Base-by-base conservation (phyloP, 2,888 invertebrate genomes). In the Rhamphomyia laevipes region DNA sequence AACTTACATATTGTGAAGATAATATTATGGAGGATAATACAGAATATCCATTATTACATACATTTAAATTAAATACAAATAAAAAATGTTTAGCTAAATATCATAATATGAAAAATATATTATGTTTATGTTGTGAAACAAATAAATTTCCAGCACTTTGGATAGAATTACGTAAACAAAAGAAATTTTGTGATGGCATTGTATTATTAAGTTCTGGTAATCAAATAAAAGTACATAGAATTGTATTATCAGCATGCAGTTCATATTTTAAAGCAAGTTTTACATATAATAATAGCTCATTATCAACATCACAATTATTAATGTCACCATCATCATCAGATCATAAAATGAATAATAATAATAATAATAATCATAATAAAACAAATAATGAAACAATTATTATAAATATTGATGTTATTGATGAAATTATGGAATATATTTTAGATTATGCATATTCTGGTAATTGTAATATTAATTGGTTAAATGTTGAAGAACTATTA, bases 381-480 rank as follows among this genome's bases (percentile, higher is more conserved):
- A 46, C 43, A 13, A 73, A 76, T 57, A 74, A 74, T 45, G 81
- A 81, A 61, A 76, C 74, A 56, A 77, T 72, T 2, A 75, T 79
- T 64, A 77, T 82, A 55, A 73, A 72, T 57, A 74, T 82, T 33
- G 76, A 75, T 57, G 76, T 79, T 35, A 74, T 79, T 2, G 74
- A 76, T 51, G 67, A 73, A 52, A 75, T 76, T 59, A 79, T 88
- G 71, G 72, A 73, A 48, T 69, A 77, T 38, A 77, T 88, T 51
- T 74, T 89, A 48, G 84, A 86, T 60, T 87, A 80, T 62, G 82
- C 82, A 0, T 87, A 88, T 62, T 83, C 84, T 4, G 83, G 84
- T 38, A 70, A 73, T 16, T 84, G 84, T 61, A 64, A 67, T 48
- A 76, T 87, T 37, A 78, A 75, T 5, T 72, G 74, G 37, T 76